Percentiles rank a stretch among this genome's conserved stretches.
Conservation (phyloP, 2,888 invertebrate genomes). For the Lasioglossum marginatum region DNA sequence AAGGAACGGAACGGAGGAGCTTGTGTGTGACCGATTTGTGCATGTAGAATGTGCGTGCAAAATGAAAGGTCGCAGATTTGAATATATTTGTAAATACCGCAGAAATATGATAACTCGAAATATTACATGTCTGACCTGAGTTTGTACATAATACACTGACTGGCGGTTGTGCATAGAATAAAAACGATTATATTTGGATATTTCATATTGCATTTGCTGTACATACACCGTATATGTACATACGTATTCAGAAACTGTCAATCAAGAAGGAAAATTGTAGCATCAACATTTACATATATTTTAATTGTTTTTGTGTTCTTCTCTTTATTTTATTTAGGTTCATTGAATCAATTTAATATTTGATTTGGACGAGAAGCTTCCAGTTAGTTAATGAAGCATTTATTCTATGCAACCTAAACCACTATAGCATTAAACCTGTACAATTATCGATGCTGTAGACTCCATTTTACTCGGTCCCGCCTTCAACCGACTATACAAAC, state of each 20-base stretch:
- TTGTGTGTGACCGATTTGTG: background rate
- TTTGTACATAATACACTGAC: slow-evolving; percentile 63
- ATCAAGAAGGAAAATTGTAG: background rate
- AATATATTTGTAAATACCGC: slow-evolving; percentile 69
- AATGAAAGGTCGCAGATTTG: slow-evolving; percentile 44
- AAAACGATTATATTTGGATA: slow-evolving; percentile 5
- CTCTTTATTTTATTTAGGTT: background rate
- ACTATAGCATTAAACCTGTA: background rate
- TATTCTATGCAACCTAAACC: slow-evolving; percentile 20
- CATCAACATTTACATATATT: background rate
- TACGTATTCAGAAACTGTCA: background rate
- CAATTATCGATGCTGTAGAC: background rate
- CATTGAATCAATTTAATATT: background rate
- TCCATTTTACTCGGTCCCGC: background rate
- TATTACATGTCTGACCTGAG: slow-evolving; percentile 41
- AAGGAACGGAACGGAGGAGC: background rate
- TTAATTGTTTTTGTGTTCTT: background rate
- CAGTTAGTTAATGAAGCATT: background rate
- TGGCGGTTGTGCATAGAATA: slow-evolving; percentile 35
- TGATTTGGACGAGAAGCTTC: background rate
- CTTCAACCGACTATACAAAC: background rate
- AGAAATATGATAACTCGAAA: slow-evolving; percentile 22
- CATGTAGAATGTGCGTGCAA: slow-evolving; percentile 5
- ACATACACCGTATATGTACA: background rate
- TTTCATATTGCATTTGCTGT: background rate